A percentile compares a stretch with the other conserved stretches of the same genome.
These are phyloP conservation scores for Conus canariensis DNA, from an alignment of 2,888 invertebrate species.

Conservation along the genomic window DNA sequence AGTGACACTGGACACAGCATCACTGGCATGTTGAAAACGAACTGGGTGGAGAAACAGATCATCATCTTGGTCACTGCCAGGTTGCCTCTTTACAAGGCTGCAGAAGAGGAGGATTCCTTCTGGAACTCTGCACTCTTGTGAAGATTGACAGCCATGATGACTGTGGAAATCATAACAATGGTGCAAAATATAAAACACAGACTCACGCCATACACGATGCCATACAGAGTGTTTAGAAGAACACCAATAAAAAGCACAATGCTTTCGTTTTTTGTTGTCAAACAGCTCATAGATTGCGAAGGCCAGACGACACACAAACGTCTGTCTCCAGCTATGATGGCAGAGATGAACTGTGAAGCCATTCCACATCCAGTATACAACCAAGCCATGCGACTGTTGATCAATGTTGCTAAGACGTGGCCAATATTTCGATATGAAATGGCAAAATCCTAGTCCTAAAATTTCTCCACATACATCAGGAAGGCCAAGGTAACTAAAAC, in stretches of 20 bases:
- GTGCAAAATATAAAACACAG: not conserved
- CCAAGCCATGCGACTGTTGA: constrained; percentile 1
- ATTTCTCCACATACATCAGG: not conserved
- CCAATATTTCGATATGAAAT: not conserved
- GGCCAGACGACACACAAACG: constrained; percentile 13
- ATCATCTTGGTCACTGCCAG: constrained; percentile 23
- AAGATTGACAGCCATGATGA: constrained; percentile 12
- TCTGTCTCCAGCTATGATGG: constrained; percentile 11
- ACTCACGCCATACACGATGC: not conserved
- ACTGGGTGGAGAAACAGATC: constrained; percentile 20
- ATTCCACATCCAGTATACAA: not conserved
- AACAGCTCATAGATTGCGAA: not conserved
- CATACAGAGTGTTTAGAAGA: not conserved
- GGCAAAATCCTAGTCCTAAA: not conserved
- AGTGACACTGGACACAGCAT: not conserved
- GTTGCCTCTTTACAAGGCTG: not conserved
- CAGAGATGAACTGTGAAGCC: constrained; percentile 21
- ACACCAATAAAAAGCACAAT: not conserved
- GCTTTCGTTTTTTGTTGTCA: not conserved
- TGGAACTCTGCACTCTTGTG: not conserved
- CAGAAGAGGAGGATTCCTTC: not conserved
- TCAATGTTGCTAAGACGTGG: not conserved
- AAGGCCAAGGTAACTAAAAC: not conserved
- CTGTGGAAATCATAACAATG: not conserved
- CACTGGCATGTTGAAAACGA: constrained; percentile 4